Percentiles rank a stretch among this genome's conserved stretches.
phyloP scores from a whole-genome alignment of 2,888 invertebrate species.

The Acronicta aceris region DNA sequence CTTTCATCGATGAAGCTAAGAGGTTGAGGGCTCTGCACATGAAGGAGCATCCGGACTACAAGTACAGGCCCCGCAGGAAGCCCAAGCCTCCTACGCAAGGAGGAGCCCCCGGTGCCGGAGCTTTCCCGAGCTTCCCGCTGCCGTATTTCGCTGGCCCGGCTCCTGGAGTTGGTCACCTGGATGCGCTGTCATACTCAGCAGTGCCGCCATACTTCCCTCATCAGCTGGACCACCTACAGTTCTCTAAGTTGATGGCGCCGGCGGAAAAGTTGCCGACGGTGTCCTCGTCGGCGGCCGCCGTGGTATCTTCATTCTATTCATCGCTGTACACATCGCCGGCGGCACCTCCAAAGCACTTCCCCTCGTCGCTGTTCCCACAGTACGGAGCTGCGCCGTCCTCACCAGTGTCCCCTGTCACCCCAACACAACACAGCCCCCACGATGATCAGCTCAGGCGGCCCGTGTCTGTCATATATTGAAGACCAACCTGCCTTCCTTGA shows the following conservation, averaged over 20 bases:
- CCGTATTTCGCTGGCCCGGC: slow-evolving; percentile 91
- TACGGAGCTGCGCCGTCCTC: slow-evolving; percentile 86
- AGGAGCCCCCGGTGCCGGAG: slow-evolving; percentile 83
- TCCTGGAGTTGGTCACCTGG: slow-evolving; percentile 88
- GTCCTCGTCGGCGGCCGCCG: slow-evolving; percentile 88
- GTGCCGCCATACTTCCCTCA: slow-evolving; percentile 94
- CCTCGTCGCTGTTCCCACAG: slow-evolving; percentile 87
- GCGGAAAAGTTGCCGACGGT: slow-evolving; percentile 83
- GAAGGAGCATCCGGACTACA: slow-evolving; percentile 97
- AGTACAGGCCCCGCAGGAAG: slow-evolving; percentile 95
- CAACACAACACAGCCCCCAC: slow-evolving; percentile 85
- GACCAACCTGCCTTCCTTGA: slow-evolving; percentile 84
- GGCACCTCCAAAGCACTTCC: slow-evolving; percentile 86
- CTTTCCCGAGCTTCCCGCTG: slow-evolving; percentile 90
- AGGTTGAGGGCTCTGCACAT: slow-evolving; percentile 95
- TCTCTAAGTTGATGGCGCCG: slow-evolving; percentile 90
- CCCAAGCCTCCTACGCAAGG: slow-evolving; percentile 92
- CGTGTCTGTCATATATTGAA: slow-evolving; percentile 92
- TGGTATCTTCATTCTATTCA: slow-evolving; percentile 92
- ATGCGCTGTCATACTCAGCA: slow-evolving; percentile 90
- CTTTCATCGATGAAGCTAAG: slow-evolving; percentile 98
- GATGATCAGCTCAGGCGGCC: slow-evolving; percentile 91
- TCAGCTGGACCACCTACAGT: slow-evolving; percentile 91
- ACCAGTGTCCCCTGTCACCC: slow-evolving; percentile 82
- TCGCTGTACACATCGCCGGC: slow-evolving; percentile 90